A percentile compares a stretch with the other conserved stretches of the same genome.
These are phyloP conservation scores for Steromphala cineraria DNA, from an alignment of 2,888 invertebrate species.

Conservation along the genomic window DNA sequence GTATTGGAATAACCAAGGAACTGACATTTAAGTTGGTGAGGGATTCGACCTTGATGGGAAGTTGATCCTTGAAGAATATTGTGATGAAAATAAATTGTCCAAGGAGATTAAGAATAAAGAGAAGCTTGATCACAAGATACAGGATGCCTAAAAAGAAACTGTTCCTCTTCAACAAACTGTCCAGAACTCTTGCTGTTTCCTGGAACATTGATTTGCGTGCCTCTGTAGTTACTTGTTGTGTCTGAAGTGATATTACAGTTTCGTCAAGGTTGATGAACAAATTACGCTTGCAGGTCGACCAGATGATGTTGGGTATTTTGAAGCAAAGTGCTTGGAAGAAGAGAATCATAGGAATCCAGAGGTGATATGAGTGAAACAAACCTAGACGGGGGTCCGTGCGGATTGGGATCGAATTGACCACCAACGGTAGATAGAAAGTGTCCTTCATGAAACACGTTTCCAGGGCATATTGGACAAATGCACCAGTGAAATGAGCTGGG, in stretches of 20 bases:
- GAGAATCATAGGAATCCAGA: conserved; percentile 1
- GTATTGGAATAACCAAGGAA: neutral
- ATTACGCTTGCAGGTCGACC: neutral
- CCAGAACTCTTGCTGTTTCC: neutral
- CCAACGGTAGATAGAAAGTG: neutral
- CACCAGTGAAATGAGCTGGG: neutral
- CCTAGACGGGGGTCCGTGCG: no score
- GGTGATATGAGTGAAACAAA: neutral
- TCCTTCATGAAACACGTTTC: neutral
- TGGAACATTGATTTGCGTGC: neutral
- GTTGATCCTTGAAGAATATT: neutral
- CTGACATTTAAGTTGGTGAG: neutral
- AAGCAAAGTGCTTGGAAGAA: neutral
- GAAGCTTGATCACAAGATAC: neutral
- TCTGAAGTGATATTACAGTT: neutral
- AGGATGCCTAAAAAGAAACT: neutral
- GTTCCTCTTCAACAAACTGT: neutral
- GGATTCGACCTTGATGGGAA: neutral
- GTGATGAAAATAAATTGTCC: neutral
- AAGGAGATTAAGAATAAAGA: neutral
- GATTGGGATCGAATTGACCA: no score
- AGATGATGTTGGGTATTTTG: conserved; percentile 5
- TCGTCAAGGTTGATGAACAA: neutral
- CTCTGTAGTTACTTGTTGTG: neutral
- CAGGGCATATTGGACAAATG: neutral